Conservation (phyloP, 2,888 invertebrate species). For the Sesia bembeciformis region DNA sequence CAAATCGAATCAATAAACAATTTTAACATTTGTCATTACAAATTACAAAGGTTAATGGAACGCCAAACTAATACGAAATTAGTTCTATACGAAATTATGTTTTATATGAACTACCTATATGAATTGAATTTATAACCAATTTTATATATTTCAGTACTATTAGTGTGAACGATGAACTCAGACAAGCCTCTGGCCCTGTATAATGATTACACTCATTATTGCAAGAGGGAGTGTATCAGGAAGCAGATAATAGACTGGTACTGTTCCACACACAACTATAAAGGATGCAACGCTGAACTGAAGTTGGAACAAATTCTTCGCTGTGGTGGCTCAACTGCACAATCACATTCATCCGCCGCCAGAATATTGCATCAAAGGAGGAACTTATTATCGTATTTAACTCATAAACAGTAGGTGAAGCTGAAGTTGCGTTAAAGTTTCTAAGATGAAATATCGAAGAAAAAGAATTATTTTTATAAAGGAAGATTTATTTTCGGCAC, state of each 20-base stretch:
- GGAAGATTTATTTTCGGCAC: background rate
- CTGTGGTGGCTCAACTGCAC: conserved; percentile 32
- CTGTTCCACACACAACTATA: conserved; percentile 56
- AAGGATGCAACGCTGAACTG: conserved; percentile 52
- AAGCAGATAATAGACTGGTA: conserved; percentile 50
- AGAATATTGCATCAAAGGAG: conserved; percentile 43
- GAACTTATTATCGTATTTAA: background rate
- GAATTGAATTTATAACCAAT: too few species aligned
- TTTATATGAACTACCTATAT: too few species aligned
- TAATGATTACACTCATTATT: conserved; percentile 56
- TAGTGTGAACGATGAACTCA: conserved; percentile 51
- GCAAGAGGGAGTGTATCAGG: conserved; percentile 49
- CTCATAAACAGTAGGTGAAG: background rate
- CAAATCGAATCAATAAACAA: too few species aligned
- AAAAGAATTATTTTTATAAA: background rate
- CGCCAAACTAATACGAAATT: too few species aligned
- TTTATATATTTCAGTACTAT: conserved; percentile 29
- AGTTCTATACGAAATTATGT: too few species aligned
- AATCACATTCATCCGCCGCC: conserved; percentile 48
- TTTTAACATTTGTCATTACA: too few species aligned
- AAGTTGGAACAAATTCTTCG: conserved; percentile 29
- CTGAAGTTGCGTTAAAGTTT: background rate
- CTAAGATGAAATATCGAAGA: background rate
- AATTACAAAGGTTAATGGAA: too few species aligned
- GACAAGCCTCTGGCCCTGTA: conserved; percentile 49